phyloP scores from a whole-genome alignment of 2,113 vertebrate species.

The Ophiodon elongatus region DNA sequence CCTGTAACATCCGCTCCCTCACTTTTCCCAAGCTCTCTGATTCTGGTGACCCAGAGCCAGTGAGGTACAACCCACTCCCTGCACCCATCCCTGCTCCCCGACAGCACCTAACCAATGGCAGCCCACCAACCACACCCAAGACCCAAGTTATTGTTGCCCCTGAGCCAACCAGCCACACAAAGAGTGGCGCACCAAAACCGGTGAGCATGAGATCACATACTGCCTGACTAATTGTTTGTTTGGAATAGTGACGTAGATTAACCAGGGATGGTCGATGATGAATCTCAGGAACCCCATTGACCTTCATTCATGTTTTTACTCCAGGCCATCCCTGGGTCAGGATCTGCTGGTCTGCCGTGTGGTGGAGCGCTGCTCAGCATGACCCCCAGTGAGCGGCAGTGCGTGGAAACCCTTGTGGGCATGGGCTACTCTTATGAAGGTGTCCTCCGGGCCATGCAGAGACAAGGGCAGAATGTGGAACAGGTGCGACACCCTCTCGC shows the following conservation, averaged over 20 bases:
- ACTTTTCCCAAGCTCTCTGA: slow-evolving; percentile 96
- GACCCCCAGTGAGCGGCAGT: slow-evolving; percentile 90
- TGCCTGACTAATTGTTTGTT: background rate
- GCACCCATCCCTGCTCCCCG: slow-evolving; percentile 64
- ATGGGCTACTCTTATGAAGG: slow-evolving; percentile 96
- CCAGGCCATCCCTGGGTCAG: slow-evolving; percentile 68
- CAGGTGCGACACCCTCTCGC: slow-evolving; percentile 84
- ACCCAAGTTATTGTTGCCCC: slow-evolving; percentile 69
- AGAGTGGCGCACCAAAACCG: slow-evolving; percentile 76
- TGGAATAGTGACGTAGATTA: background rate
- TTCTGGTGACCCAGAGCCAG: slow-evolving; percentile 82
- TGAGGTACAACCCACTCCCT: slow-evolving; percentile 53
- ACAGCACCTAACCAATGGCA: slow-evolving; percentile 85
- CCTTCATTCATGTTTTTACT: background rate
- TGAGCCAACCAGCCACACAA: slow-evolving; percentile 59
- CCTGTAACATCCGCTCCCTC: slow-evolving; percentile 96
- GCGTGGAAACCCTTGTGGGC: slow-evolving; percentile 91
- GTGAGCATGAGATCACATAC: slow-evolving; percentile 55
- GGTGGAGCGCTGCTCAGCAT: slow-evolving; percentile 84
- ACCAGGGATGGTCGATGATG: background rate
- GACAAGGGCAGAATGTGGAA: slow-evolving; percentile 95
- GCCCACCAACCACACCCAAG: slow-evolving; percentile 65
- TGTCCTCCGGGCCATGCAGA: slow-evolving; percentile 95
- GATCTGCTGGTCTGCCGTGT: slow-evolving; percentile 61
- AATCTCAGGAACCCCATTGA: background rate